Evolutionary conservation across 2,888 invertebrate genomes (phyloP).

Genomic region (Tetragnatha montana): DNA sequence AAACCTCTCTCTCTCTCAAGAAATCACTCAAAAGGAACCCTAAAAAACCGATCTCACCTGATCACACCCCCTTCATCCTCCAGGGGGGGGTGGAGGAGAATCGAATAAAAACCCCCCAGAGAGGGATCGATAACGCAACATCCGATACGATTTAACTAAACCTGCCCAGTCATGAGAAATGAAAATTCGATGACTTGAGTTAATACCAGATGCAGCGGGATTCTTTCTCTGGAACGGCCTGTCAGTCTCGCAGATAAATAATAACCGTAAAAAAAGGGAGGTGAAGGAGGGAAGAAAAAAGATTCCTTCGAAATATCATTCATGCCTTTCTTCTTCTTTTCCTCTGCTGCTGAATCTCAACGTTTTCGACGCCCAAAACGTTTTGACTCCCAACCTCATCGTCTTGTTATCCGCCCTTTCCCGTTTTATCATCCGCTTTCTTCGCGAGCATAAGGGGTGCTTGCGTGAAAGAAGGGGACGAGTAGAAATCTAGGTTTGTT

Average conservation of each 20-base stretch:
- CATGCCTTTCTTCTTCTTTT: conserved; percentile 25
- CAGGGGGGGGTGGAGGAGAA: background rate
- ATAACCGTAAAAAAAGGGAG: conserved; percentile 42
- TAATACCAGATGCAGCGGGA: conserved; percentile 27
- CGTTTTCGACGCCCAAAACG: conserved; percentile 57
- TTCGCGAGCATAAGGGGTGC: conserved; percentile 25
- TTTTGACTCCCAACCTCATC: conserved; percentile 65
- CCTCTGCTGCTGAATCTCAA: conserved; percentile 52
- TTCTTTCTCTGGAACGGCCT: conserved; percentile 48
- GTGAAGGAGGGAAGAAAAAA: conserved; percentile 15
- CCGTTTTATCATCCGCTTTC: conserved; percentile 57
- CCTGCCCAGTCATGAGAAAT: conserved; percentile 27
- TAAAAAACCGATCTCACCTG: background rate
- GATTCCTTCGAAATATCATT: conserved; percentile 38
- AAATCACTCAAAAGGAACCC: background rate
- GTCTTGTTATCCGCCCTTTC: conserved; percentile 63
- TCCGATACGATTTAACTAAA: conserved; percentile 27
- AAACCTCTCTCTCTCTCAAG: background rate
- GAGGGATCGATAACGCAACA: conserved; percentile 9
- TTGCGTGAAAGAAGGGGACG: background rate
- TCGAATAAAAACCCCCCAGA: background rate
- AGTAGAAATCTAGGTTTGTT: background rate
- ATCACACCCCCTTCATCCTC: background rate
- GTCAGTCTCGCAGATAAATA: conserved; percentile 50
- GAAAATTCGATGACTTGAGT: conserved; percentile 36